Percentiles rank a stretch among this genome's conserved stretches.
These are phyloP conservation scores for Sciurus niger DNA, from an alignment of 2,113 vertebrate species.

Conservation along the genomic window DNA sequence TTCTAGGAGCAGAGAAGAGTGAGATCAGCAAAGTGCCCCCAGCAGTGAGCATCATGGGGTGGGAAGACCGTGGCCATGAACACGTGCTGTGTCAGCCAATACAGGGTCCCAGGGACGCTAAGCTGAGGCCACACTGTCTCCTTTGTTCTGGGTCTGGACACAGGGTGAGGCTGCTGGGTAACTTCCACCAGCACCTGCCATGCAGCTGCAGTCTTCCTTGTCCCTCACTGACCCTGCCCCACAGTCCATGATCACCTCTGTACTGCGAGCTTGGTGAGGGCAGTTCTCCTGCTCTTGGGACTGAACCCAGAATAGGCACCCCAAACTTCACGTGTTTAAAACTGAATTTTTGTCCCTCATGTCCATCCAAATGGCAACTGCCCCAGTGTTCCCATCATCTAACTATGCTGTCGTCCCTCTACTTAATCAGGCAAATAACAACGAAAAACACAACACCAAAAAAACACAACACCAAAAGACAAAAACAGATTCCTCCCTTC, in stretches of 20 bases:
- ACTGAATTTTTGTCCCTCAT: background rate
- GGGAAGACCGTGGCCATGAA: too few relatives aligned
- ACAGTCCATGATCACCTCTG: accelerated
- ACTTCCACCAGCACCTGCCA: background rate
- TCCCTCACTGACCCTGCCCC: background rate
- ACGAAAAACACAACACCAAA: too few relatives aligned
- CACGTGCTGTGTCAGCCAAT: background rate
- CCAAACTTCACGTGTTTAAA: background rate
- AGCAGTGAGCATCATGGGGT: background rate
- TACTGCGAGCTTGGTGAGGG: background rate
- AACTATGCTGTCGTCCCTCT: background rate
- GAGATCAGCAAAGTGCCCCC: too few relatives aligned
- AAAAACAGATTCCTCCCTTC: background rate
- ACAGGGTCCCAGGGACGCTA: background rate
- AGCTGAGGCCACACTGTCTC: background rate
- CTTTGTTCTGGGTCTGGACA: background rate
- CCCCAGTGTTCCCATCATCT: background rate
- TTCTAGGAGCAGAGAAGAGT: background rate
- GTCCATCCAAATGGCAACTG: background rate
- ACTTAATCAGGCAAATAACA: background rate
- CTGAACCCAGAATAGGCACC: background rate
- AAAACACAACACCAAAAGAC: too few relatives aligned
- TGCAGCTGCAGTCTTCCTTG: background rate
- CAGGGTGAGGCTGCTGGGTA: background rate
- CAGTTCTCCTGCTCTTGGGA: background rate